Evolutionary conservation across 2,113 vertebrate genomes (phyloP), one percentile per base, ranked within the genome.

Genomic region (Galemys pyrenaicus): DNA sequence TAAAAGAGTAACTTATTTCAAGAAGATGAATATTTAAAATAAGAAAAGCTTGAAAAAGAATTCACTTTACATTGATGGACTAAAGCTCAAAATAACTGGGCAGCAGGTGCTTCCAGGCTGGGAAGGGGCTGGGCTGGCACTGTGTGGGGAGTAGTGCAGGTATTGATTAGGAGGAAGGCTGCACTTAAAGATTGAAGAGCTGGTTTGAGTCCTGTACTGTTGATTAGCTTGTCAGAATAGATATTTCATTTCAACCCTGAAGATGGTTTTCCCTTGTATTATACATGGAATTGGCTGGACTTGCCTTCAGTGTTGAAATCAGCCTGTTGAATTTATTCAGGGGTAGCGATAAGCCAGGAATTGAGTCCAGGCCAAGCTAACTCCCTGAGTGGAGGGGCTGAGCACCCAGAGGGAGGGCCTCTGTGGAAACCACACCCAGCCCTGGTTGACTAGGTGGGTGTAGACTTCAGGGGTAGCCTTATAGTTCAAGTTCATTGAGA

Each of bases 1-100:
- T 95, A 92, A 92, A 97, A 96, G 96, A 96, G 54, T 98, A 98
- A 98, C 97, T 98, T 98, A 98, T 97, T 98, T 98, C 97, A 87
- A 94, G 92, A 93, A 91, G 93, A 97, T 92, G 95, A 95, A 97
- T 96, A 97, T 97, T 95, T 46, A 54, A 96, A 91, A 95, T 79
- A 37, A 91, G 92, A 96, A 93, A 97, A 88, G 35, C 92, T 97
- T 95, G 88, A 93, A 89, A 97, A 96, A 82, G 94, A 95, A 95
- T 95, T 92, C 8, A 1, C 81, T 95, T 94, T 89, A 46, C 74
- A 87, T 24, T 41, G 37, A 70, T 60, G 71, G 80, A 51, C 62
- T 28, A 32, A 64, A 49, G 35, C 56, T 70, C 67, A 46, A 74
- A 78, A 73, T 81, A 93, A 60, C 71, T n/a, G 49, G 35, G 82